These are phyloP conservation scores for Philonicus albiceps DNA, from an alignment of 2,888 invertebrate genomes.

Conservation along the genomic window DNA sequence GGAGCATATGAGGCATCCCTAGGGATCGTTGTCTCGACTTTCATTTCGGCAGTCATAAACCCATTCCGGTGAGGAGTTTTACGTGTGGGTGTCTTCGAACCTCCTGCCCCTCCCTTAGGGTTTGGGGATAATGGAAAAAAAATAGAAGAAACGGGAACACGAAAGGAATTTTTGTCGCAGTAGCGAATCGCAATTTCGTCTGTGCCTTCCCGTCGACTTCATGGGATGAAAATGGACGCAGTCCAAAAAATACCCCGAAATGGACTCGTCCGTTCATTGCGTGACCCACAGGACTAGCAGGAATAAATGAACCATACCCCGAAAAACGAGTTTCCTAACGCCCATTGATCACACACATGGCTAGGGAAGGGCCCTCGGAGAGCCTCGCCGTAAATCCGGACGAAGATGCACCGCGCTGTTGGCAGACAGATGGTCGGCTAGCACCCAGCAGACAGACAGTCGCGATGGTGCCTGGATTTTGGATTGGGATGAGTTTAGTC, in stretches of 20 bases:
- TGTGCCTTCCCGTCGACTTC: not conserved
- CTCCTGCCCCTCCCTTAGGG: not conserved
- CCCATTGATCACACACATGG: not conserved
- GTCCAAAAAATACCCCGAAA: not conserved
- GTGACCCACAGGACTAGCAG: not conserved
- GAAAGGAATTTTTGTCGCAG: slow-evolving; percentile 10
- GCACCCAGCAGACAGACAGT: slow-evolving; percentile 27
- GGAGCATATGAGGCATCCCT: not conserved
- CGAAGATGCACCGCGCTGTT: not conserved
- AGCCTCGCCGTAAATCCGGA: not conserved
- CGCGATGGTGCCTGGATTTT: not conserved
- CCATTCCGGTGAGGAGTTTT: not conserved
- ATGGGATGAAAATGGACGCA: slow-evolving; percentile 4
- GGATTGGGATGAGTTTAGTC: not conserved
- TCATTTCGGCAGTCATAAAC: not conserved
- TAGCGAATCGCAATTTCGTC: not conserved
- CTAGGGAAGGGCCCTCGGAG: not conserved
- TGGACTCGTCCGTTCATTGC: not conserved
- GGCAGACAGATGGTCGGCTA: slow-evolving; percentile 41
- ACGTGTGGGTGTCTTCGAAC: not conserved
- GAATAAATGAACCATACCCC: not conserved
- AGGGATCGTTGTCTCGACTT: not conserved
- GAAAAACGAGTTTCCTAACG: not conserved
- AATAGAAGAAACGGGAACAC: not conserved
- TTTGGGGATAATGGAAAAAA: not conserved